These are phyloP conservation scores for Epinotia brunnichana DNA, from an alignment of 2,888 invertebrate genomes.

Conservation along the genomic window DNA sequence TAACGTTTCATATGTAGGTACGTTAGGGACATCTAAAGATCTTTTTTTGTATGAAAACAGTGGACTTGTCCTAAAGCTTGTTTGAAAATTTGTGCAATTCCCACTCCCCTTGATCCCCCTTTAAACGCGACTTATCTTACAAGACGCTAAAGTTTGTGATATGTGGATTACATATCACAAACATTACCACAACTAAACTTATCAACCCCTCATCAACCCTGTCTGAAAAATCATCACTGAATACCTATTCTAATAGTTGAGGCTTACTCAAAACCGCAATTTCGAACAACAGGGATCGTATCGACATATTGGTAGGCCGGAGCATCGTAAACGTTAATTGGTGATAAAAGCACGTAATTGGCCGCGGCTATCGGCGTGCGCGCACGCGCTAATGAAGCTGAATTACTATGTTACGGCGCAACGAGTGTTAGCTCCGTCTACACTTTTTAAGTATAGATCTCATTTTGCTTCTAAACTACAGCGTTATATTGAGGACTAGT, in stretches of 20 bases:
- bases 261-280: conserved; percentile 34
- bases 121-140: too few relatives aligned
- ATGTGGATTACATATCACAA: too few relatives aligned
- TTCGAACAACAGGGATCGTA: conserved; percentile 57
- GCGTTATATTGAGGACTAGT: neutral
- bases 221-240: too few relatives aligned
- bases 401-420: conserved; percentile 65
- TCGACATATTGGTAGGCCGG: conserved; percentile 51
- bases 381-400: conserved; percentile 68
- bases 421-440: conserved; percentile 63
- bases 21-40: too few relatives aligned
- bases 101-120: too few relatives aligned
- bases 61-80: too few relatives aligned
- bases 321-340: conserved; percentile 77
- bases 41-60: too few relatives aligned
- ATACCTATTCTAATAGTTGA: neutral
- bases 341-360: conserved; percentile 75
- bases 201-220: too few relatives aligned
- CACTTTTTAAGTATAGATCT: conserved; percentile 14
- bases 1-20: too few relatives aligned
- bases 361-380: conserved; percentile 69
- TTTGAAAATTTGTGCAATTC: too few relatives aligned
- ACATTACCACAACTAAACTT: too few relatives aligned
- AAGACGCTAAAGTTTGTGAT: too few relatives aligned
- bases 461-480: neutral